Percentiles rank a stretch among this genome's conserved stretches.
phyloP scores from a whole-genome alignment of 2,888 invertebrate species.

The Melinaea marsaeus region DNA sequence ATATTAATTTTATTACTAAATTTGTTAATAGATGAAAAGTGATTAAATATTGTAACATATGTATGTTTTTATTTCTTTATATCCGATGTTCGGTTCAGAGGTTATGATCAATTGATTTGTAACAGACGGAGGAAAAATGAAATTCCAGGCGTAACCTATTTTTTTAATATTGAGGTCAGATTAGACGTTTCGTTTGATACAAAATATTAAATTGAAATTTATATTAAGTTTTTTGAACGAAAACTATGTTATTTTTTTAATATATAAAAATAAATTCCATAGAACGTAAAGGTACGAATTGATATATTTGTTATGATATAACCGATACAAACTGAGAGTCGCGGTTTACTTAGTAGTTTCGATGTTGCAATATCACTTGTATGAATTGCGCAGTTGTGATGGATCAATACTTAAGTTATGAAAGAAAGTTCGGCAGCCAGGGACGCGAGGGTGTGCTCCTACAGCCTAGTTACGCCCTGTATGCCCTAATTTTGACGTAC shows the following conservation, averaged over 20 bases:
- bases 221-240: too few relatives aligned
- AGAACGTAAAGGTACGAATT: constrained; percentile 11
- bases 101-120: background rate
- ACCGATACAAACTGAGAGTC: constrained; percentile 22
- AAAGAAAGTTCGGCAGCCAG: constrained; percentile 75
- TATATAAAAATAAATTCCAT: background rate
- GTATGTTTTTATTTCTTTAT: constrained; percentile 5
- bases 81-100: background rate
- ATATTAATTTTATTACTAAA: constrained; percentile 22
- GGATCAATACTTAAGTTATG: constrained; percentile 77
- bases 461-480: constrained; percentile 76
- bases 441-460: constrained; percentile 64
- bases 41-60: constrained; percentile 16
- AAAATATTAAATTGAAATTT: too few relatives aligned
- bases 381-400: constrained; percentile 74
- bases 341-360: constrained; percentile 31
- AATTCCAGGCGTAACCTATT: background rate
- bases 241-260: too few relatives aligned
- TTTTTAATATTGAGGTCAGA: constrained; percentile 3
- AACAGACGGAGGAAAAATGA: background rate
- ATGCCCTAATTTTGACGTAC: constrained; percentile 75
- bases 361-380: constrained; percentile 39
- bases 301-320: background rate
- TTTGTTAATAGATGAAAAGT: constrained; percentile 21
- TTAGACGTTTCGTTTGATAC: background rate